Base-by-base conservation (phyloP, 2,113 vertebrate genomes). In the Phylloscopus trochiloides region DNA sequence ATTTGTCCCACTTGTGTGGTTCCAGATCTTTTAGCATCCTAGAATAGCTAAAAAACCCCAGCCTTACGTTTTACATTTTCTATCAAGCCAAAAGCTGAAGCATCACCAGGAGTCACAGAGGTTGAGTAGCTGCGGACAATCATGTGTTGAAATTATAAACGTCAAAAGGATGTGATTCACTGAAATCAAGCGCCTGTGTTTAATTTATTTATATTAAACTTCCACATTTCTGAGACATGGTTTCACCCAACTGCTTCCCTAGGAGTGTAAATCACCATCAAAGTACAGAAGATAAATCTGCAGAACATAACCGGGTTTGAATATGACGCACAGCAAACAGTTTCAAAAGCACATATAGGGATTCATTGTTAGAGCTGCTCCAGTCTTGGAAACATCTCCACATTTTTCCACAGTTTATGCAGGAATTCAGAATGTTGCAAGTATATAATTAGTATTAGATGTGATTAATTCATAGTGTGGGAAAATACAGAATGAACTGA, bases 381-480 rank as follows among this genome's bases (percentile, higher is more conserved):
- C 81, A 90, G 94, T 50, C 92, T 97, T 97, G 91, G 95, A 97
- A 97, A 95, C 17, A 4, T 94, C 90, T 92, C 95, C 91, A 61
- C 73, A 96, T 97, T 97, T 97, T 97, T 97, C 96, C 96, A 97
- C 78, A 95, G 94, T 97, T 97, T 97, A 97, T 95, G 88, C 66
- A 97, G 96, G 96, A 98, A 98, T 97, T 97, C 90, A 66, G 78
- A 97, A 80, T 89, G 59, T 80, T 97, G 91, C 94, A 97, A 97
- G 79, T 92, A 90, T 91, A 94, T 95, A 97, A 97, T 98, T 97
- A 95, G 87, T 93, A 98, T 97, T 94, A 97, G 96, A 97, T 93
- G 94, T 94, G 94, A 97, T 97, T 97, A 97, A 98, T 97, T 97
- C 93, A 86, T 75, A 96, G 88, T 92, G 86, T 96, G 94, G 95